Evolutionary conservation across 2,113 vertebrate species (phyloP).

Genomic region (Proterorhinus semilunaris): DNA sequence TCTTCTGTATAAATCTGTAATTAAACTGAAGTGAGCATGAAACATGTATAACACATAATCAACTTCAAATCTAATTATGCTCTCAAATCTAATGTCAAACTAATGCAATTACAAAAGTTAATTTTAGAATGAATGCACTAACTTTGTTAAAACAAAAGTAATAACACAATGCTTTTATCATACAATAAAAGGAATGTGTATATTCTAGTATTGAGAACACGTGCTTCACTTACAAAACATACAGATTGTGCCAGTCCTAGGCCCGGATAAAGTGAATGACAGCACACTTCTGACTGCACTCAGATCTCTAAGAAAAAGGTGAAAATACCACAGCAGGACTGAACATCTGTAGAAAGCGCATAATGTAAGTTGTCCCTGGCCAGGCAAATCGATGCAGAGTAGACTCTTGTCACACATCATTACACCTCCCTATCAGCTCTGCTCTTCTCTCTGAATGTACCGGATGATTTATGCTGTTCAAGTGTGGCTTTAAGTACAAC

Average conservation of each 20-base stretch:
- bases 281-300: neutral
- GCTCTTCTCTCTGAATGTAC: conserved; percentile 24
- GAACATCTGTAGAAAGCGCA: conserved; percentile 1
- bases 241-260: too few relatives aligned
- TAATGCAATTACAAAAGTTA: too few relatives aligned
- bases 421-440: conserved; percentile 57
- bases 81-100: conserved; percentile 30
- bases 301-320: conserved; percentile 28
- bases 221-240: too few relatives aligned
- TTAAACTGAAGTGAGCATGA: conserved; percentile 43
- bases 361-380: conserved; percentile 18
- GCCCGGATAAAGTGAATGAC: too few relatives aligned
- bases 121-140: too few relatives aligned
- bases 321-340: conserved; percentile 15
- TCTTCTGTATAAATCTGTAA: conserved; percentile 32
- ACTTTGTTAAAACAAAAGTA: too few relatives aligned
- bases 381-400: conserved; percentile 54
- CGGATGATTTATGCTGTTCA: conserved; percentile 14
- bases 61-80: conserved; percentile 41
- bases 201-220: too few relatives aligned
- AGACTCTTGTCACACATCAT: conserved; percentile 64
- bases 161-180: too few relatives aligned
- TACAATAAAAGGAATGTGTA: too few relatives aligned
- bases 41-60: conserved; percentile 36
- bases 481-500: conserved; percentile 31